Percentiles rank a stretch among this genome's conserved stretches.
Conservation (phyloP, 2,888 invertebrate species). For the Ferdinandea cuprea region DNA sequence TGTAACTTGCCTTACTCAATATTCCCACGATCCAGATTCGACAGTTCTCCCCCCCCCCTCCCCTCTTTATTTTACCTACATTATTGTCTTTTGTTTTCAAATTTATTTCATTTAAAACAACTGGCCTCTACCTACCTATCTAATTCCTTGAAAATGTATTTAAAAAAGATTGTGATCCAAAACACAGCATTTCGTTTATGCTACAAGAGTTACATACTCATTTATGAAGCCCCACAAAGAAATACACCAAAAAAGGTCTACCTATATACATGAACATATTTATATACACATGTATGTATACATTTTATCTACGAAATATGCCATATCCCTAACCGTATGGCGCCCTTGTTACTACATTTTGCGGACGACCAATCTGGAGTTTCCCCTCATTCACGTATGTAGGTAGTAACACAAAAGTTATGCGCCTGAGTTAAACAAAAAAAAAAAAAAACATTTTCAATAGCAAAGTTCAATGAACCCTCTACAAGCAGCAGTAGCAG, state of each 20-base stretch:
- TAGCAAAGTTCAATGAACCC: conserved; percentile 70
- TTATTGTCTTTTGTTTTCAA: too few species aligned
- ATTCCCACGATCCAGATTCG: too few species aligned
- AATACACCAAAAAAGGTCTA: too few species aligned
- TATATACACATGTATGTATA: neutral
- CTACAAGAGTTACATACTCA: too few species aligned
- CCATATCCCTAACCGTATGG: conserved; percentile 57
- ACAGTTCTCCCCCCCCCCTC: too few species aligned
- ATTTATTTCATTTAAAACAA: too few species aligned
- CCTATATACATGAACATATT: too few species aligned
- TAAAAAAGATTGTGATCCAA: neutral
- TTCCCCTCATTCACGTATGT: conserved; percentile 60
- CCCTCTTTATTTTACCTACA: too few species aligned
- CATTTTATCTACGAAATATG: conserved; percentile 12
- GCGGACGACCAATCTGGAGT: conserved; percentile 44
- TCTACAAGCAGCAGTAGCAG: conserved; percentile 15
- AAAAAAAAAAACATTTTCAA: conserved; percentile 53
- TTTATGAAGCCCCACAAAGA: too few species aligned
- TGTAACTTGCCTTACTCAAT: too few species aligned
- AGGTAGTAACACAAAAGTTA: conserved; percentile 39
- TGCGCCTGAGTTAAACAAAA: conserved; percentile 49
- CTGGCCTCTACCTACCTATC: too few species aligned
- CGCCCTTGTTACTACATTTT: conserved; percentile 74
- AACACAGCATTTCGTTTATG: neutral
- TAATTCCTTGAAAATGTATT: too few species aligned